Evolutionary conservation across 2,113 vertebrate species (phyloP).

Genomic region (Otus sunia): DNA sequence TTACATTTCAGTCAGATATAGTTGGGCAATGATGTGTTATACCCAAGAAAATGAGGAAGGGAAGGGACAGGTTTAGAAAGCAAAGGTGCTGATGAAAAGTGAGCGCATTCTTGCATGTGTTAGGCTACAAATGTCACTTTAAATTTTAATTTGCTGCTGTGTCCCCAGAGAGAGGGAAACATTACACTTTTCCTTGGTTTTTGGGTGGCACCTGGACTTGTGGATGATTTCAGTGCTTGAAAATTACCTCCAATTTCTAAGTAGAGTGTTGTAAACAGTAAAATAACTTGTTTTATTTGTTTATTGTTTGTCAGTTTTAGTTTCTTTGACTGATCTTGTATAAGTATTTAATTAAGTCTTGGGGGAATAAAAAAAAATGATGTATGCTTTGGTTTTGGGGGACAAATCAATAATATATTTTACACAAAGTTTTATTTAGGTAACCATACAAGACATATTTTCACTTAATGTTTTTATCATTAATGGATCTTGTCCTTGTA

Average conservation of each 20-base stretch:
- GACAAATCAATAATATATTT: neutral
- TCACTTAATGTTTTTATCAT: neutral
- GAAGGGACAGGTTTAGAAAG: neutral
- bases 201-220: neutral
- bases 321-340: neutral
- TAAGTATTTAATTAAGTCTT: neutral
- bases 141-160: neutral
- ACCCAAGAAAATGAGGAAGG: neutral
- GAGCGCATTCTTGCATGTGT: neutral
- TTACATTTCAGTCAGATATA: neutral
- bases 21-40: neutral
- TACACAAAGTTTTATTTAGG: neutral
- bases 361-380: neutral
- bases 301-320: neutral
- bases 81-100: neutral
- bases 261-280: neutral
- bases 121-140: neutral
- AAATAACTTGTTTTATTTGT: neutral
- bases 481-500: neutral
- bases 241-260: neutral
- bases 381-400: neutral
- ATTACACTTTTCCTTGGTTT: neutral
- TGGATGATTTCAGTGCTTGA: neutral
- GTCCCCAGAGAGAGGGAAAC: neutral
- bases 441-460: neutral